Evolutionary conservation across 2,888 invertebrate species (phyloP).

Genomic region (Cremastinae sp.): DNA sequence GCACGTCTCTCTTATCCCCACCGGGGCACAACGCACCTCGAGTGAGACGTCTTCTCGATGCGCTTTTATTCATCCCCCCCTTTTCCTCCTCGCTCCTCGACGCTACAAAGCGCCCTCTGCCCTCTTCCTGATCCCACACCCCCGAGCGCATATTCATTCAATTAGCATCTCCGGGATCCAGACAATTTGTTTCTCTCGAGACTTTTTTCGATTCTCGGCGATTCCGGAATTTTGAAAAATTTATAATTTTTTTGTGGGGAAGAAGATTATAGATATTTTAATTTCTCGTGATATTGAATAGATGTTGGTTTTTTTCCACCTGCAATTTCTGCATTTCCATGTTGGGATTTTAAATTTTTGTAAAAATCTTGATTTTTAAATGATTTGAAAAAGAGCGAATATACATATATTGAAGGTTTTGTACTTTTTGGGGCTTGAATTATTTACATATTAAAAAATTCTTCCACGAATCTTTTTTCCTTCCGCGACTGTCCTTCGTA

Average conservation of each 20-base stretch:
- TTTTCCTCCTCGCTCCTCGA: conserved; percentile 38
- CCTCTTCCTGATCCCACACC: conserved; percentile 42
- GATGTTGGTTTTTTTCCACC: too few relatives aligned
- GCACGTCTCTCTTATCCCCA: background rate
- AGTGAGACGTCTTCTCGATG: conserved; percentile 73
- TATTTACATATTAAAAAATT: too few relatives aligned
- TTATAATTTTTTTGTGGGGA: too few relatives aligned
- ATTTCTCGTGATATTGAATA: too few relatives aligned
- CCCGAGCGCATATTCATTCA: conserved; percentile 48
- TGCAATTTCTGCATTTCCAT: too few relatives aligned
- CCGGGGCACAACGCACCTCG: conserved; percentile 46
- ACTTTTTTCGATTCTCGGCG: background rate
- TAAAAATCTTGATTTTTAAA: too few relatives aligned
- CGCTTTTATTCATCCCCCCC: conserved; percentile 65
- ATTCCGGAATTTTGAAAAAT: too few relatives aligned
- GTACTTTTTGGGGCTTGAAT: too few relatives aligned
- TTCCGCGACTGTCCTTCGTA: background rate
- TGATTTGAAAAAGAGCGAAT: too few relatives aligned
- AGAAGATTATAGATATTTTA: too few relatives aligned
- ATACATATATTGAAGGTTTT: too few relatives aligned
- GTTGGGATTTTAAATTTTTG: too few relatives aligned
- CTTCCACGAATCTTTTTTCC: background rate
- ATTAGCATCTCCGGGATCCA: conserved; percentile 45
- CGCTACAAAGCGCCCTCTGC: conserved; percentile 57
- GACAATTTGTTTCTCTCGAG: conserved; percentile 11